Percentiles rank a stretch among this genome's conserved stretches.
Evolutionary conservation across 1,140 invertebrate species (phyloP).

Genomic region (Cataglyphis hispanica): DNA sequence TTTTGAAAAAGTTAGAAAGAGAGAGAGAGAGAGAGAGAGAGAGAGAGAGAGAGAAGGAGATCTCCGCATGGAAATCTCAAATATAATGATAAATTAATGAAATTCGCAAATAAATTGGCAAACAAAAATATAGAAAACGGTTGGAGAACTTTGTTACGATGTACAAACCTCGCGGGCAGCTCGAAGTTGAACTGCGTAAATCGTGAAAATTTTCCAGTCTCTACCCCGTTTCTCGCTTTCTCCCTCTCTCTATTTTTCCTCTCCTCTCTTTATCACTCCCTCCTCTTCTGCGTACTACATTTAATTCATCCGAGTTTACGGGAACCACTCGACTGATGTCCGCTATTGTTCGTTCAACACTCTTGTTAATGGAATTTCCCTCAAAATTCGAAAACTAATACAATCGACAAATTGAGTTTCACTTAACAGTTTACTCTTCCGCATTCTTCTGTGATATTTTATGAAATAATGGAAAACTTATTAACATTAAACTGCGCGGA

Average conservation of each 20-base stretch:
- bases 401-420: slow-evolving; percentile 61
- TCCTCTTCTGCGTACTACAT: neutral
- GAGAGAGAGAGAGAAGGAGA: too few relatives aligned
- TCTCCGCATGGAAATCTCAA: neutral
- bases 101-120: slow-evolving; percentile 17
- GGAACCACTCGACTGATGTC: slow-evolving; percentile 54
- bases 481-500: slow-evolving; percentile 30
- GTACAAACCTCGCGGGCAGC: slow-evolving; percentile 15
- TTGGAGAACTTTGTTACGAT: slow-evolving; percentile 9
- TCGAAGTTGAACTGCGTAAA: slow-evolving; percentile 48
- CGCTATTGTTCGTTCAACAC: slow-evolving; percentile 44
- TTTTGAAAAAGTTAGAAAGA: too few relatives aligned
- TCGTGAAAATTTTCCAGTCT: slow-evolving; percentile 51
- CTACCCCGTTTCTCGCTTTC: neutral
- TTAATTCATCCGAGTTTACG: slow-evolving; percentile 59
- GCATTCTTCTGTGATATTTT: neutral
- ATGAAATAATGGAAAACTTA: slow-evolving; percentile 42
- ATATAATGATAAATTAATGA: neutral
- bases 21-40: too few relatives aligned
- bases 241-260: neutral
- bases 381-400: slow-evolving; percentile 77
- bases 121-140: slow-evolving; percentile 39
- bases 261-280: neutral
- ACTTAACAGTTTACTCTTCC: slow-evolving; percentile 14
- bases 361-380: slow-evolving; percentile 76